phyloP scores from a whole-genome alignment of 2,113 vertebrate genomes.

The Clarias magur region DNA sequence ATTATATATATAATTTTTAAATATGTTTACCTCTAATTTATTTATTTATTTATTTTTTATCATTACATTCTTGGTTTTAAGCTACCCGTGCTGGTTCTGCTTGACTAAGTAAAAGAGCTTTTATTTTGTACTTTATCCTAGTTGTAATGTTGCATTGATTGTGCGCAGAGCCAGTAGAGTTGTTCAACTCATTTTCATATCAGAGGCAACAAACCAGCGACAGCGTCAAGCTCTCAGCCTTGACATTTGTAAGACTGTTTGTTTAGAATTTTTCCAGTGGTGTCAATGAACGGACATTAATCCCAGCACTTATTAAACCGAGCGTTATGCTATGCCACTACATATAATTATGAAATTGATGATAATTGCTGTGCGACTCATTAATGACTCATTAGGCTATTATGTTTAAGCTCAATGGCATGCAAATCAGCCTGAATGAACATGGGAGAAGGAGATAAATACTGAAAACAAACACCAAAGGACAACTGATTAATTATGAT shows the following conservation, averaged over 20 bases:
- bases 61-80: neutral
- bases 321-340: constrained; percentile 63
- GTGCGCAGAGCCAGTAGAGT: constrained; percentile 37
- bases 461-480: constrained; percentile 44
- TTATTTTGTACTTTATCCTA: constrained; percentile 3
- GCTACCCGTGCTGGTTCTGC: neutral
- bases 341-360: constrained; percentile 75
- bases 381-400: constrained; percentile 78
- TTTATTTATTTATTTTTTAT: neutral
- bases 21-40: neutral
- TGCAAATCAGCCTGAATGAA: constrained; percentile 68
- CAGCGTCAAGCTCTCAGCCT: constrained; percentile 31
- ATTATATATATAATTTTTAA: neutral
- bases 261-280: constrained; percentile 62
- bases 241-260: constrained; percentile 61
- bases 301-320: constrained; percentile 42
- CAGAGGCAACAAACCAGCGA: constrained; percentile 3
- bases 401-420: constrained; percentile 70
- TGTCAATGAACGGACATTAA: constrained; percentile 57
- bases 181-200: constrained; percentile 27
- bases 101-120: neutral
- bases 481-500: constrained; percentile 42
- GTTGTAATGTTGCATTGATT: constrained; percentile 2
- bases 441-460: constrained; percentile 50
- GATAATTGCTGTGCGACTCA: constrained; percentile 75